Percentiles rank a stretch among this genome's conserved stretches.
Evolutionary conservation across 2,113 vertebrate species (phyloP).

Genomic region (Lophochroa leadbeateri): DNA sequence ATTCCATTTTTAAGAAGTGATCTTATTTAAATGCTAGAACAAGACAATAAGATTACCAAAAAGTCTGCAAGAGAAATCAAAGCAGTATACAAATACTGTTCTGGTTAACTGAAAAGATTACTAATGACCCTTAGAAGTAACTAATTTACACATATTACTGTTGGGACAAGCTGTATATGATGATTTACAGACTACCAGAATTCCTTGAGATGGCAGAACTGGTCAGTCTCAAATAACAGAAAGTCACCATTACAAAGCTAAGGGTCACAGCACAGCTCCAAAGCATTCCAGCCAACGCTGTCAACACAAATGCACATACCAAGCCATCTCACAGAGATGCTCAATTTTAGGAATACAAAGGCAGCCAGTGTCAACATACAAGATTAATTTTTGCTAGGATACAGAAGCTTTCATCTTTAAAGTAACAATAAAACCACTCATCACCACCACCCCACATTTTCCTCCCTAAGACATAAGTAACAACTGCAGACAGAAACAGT

Average conservation of each 20-base stretch:
- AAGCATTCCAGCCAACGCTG: neutral
- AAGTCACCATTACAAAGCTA: neutral
- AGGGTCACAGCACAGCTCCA: neutral
- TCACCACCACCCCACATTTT: neutral
- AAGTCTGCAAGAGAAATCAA: neutral
- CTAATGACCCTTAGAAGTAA: neutral
- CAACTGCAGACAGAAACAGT: neutral
- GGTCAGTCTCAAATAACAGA: neutral
- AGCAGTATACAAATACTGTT: neutral
- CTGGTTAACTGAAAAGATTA: neutral
- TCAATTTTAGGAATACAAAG: neutral
- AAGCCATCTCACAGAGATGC: neutral
- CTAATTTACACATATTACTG: neutral
- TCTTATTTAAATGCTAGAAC: neutral
- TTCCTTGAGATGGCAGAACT: neutral
- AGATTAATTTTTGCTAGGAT: neutral
- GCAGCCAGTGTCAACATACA: neutral
- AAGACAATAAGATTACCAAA: neutral
- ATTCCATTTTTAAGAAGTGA: neutral
- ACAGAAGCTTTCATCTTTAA: neutral
- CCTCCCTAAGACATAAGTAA: neutral
- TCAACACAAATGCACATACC: neutral
- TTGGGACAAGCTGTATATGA: neutral
- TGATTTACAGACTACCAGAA: neutral
- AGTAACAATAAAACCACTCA: neutral